A percentile compares a stretch with the other conserved stretches of the same genome.
Conservation (phyloP, 2,797 vertebrate species). For the Microchirus variegatus region DNA sequence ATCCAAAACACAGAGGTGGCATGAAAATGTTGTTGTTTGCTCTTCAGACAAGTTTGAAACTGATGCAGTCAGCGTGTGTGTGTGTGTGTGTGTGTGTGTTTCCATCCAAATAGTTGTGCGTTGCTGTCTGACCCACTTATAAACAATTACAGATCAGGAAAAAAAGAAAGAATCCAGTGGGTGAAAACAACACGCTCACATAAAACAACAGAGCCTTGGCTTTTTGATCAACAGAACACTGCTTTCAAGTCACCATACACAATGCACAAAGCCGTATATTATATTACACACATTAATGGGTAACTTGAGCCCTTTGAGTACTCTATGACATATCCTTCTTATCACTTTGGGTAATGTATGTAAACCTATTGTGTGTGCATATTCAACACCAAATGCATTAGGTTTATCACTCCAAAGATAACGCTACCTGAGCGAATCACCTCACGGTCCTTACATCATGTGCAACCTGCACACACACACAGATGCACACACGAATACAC, state of each 20-base stretch:
- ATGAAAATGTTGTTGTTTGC: conserved; percentile 47
- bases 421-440: conserved; percentile 50
- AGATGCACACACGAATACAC: conserved; percentile 16
- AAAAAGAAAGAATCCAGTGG: conserved; percentile 31
- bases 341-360: conserved; percentile 41
- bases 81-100: background rate
- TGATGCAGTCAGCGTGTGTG: too few relatives aligned
- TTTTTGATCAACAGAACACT: conserved; percentile 18
- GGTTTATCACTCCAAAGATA: conserved; percentile 60
- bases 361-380: conserved; percentile 22
- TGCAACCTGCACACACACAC: conserved; percentile 24
- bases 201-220: conserved; percentile 15
- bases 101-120: conserved; percentile 42
- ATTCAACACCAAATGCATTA: conserved; percentile 48
- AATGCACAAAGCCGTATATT: conserved; percentile 41
- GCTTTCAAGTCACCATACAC: conserved; percentile 37
- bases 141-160: conserved; percentile 44
- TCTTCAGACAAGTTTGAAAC: conserved; percentile 36
- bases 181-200: conserved; percentile 30
- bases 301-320: conserved; percentile 49
- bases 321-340: conserved; percentile 36
- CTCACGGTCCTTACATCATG: conserved; percentile 42
- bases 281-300: conserved; percentile 46
- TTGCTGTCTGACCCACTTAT: conserved; percentile 57
- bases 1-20: conserved; percentile 44